Evolutionary conservation across 1,140 invertebrate species (phyloP).

Genomic region (Apis laboriosa): DNA sequence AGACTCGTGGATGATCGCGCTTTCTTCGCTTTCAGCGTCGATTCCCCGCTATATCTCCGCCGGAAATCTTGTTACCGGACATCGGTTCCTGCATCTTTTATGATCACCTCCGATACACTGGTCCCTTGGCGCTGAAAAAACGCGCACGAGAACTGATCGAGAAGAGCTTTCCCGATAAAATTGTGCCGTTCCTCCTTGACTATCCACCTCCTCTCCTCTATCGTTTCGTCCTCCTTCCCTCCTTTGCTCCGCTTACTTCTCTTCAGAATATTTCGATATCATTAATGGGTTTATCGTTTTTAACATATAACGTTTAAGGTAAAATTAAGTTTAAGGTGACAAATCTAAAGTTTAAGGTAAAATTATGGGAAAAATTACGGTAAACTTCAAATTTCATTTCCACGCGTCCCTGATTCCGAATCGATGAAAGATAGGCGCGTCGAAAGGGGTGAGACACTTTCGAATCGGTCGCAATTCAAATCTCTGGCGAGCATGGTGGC

Average conservation of each 20-base stretch:
- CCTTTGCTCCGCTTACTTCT: no score
- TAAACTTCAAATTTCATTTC: no score
- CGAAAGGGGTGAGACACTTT: no score
- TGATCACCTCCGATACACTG: slow-evolving; percentile 21
- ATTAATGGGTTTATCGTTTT: no score
- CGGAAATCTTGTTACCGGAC: slow-evolving; percentile 49
- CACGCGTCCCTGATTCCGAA: background rate
- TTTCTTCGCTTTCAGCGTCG: slow-evolving; percentile 18
- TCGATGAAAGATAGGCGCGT: background rate
- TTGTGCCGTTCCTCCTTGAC: background rate
- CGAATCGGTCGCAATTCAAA: background rate
- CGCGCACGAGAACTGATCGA: background rate
- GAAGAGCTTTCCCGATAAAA: slow-evolving; percentile 12
- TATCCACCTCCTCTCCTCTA: background rate
- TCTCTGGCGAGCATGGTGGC: background rate
- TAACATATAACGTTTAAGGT: no score
- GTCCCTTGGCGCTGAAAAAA: slow-evolving; percentile 25
- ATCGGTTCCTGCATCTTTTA: slow-evolving; percentile 41
- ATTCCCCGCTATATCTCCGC: slow-evolving; percentile 16
- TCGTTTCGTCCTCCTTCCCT: background rate
- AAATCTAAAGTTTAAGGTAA: no score
- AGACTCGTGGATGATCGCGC: slow-evolving; percentile 18
- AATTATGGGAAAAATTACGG: no score
- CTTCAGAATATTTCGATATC: no score
- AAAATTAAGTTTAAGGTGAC: no score